phyloP scores from a whole-genome alignment of 37 sponge, comb jelly and placozoan genomes.

The Amphimedon queenslandica region DNA sequence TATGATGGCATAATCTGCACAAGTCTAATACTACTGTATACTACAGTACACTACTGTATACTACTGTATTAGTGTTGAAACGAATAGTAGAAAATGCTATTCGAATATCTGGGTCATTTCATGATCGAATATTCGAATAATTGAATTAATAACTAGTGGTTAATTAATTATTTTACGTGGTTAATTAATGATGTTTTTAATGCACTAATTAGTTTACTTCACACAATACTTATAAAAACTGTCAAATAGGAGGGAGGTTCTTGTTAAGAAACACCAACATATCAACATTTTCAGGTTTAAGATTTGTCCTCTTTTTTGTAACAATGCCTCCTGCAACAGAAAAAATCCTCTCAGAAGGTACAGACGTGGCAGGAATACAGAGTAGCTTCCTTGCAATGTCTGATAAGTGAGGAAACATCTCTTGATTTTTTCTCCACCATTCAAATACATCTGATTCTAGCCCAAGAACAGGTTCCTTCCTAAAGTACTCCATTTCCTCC shows the following conservation, averaged over 20 bases:
- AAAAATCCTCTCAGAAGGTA: slow-evolving; percentile 23
- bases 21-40: too few species aligned
- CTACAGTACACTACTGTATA: too few species aligned
- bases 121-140: slow-evolving; percentile 1
- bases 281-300: too few species aligned
- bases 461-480: not conserved
- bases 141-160: not conserved
- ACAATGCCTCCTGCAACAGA: slow-evolving; percentile 11
- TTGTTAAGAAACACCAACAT: not conserved
- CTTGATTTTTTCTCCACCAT: slow-evolving; percentile 23
- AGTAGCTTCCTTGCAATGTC: slow-evolving; percentile 2
- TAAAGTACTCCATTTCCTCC: slow-evolving; percentile 7
- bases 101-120: not conserved
- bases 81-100: not conserved
- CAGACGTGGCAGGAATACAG: slow-evolving; percentile 21
- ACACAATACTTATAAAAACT: not conserved
- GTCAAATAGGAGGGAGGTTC: too few species aligned
- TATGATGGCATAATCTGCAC: too few species aligned
- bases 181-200: not conserved
- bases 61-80: not conserved
- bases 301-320: slow-evolving; percentile 21
- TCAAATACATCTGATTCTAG: not conserved
- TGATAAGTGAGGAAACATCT: slow-evolving; percentile 10
- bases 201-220: not conserved
- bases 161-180: not conserved